Percentiles rank a stretch among this genome's conserved stretches.
Evolutionary conservation across 37 sponge, comb jelly and placozoan species (phyloP).

Genomic region (Spongilla lacustris): DNA sequence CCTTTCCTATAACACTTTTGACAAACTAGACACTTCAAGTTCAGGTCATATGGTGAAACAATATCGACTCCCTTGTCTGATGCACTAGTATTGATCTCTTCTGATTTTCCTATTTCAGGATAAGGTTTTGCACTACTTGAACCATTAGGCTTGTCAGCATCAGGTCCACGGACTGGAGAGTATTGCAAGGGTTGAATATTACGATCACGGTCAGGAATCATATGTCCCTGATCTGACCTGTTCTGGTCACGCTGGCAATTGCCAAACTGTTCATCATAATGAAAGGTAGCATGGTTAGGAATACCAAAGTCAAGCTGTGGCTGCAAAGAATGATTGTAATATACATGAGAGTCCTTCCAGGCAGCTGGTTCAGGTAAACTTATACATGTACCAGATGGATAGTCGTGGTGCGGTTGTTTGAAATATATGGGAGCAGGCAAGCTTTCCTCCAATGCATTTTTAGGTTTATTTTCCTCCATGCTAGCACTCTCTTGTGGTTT

Average conservation of each 20-base stretch:
- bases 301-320: not conserved
- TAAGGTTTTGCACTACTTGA: not conserved
- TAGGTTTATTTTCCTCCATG: not conserved
- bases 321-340: not conserved
- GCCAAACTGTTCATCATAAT: not conserved
- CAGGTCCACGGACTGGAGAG: too few species aligned
- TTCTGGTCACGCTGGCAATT: not conserved
- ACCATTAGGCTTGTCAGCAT: too few species aligned
- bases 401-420: too few species aligned
- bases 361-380: too few species aligned
- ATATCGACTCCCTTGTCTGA: not conserved
- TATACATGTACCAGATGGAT: too few species aligned
- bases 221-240: not conserved
- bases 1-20: not conserved
- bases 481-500: not conserved
- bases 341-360: too few species aligned
- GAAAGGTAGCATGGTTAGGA: not conserved
- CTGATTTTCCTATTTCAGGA: not conserved
- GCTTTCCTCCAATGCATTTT: not conserved
- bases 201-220: too few species aligned
- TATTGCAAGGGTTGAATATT: too few species aligned
- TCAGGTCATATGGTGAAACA: not conserved
- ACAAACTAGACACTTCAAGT: not conserved
- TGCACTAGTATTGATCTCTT: not conserved
- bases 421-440: not conserved